phyloP scores from a whole-genome alignment of 2,797 vertebrate genomes.

The Gymnodraco acuticeps region DNA sequence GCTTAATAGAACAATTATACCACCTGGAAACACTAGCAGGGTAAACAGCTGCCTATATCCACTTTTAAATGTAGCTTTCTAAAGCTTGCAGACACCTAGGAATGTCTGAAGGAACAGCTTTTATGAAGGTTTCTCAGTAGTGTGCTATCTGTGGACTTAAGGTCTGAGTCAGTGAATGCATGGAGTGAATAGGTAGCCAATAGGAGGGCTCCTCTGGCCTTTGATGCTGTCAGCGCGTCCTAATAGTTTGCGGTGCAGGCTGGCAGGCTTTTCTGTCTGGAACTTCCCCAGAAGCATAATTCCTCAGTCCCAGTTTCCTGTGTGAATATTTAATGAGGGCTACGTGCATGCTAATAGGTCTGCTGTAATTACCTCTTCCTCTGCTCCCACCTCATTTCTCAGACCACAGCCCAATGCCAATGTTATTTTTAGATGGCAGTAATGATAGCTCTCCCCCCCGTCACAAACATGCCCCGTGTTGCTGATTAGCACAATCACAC shows the following conservation, averaged over 20 bases:
- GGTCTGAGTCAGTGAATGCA: conserved; percentile 9
- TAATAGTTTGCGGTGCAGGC: conserved; percentile 48
- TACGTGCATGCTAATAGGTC: conserved; percentile 78
- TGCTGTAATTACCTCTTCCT: conserved; percentile 81
- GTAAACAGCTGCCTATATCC: too few species aligned
- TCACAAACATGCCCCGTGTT: conserved; percentile 67
- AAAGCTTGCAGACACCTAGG: neutral
- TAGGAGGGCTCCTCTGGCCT: conserved; percentile 30
- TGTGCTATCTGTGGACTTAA: conserved; percentile 1
- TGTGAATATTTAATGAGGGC: conserved; percentile 85
- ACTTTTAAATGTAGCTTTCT: neutral
- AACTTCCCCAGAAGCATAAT: conserved; percentile 68
- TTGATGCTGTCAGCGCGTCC: conserved; percentile 49
- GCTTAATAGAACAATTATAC: too few species aligned
- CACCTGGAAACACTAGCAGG: too few species aligned
- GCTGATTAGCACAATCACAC: conserved; percentile 46
- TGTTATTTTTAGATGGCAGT: conserved; percentile 86
- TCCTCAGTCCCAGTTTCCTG: conserved; percentile 74
- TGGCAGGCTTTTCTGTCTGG: conserved; percentile 62
- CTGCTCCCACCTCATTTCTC: conserved; percentile 71
- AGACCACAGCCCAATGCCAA: conserved; percentile 66
- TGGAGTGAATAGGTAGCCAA: conserved; percentile 27
- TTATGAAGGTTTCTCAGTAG: neutral
- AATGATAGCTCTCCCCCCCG: conserved; percentile 70
- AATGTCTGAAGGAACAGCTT: conserved; percentile 13